These are phyloP conservation scores for Caenorhabditis doughertyi DNA, from an alignment of 2,888 invertebrate genomes.

Conservation along the genomic window DNA sequence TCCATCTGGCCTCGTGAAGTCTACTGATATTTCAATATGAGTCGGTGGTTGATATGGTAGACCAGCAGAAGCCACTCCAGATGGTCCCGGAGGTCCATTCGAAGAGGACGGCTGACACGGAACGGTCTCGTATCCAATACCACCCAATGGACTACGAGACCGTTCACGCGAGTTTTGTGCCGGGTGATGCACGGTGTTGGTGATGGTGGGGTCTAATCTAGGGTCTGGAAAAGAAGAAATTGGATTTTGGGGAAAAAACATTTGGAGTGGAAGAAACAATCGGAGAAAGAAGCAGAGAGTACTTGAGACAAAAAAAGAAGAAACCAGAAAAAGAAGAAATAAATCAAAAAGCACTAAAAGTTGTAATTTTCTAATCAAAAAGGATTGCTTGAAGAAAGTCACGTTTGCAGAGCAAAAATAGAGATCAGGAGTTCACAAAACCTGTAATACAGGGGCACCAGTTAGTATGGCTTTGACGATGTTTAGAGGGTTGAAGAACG, in stretches of 20 bases:
- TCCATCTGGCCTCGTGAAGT: conserved; percentile 81
- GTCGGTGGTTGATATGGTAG: conserved; percentile 56
- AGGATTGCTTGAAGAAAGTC: too few species aligned
- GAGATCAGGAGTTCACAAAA: too few species aligned
- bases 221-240: neutral
- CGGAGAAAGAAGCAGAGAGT: neutral
- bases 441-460: too few species aligned
- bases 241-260: neutral
- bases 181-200: conserved; percentile 19
- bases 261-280: neutral
- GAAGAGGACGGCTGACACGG: conserved; percentile 59
- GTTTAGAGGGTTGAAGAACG: too few species aligned
- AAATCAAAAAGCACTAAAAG: too few species aligned
- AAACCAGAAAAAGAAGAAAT: neutral
- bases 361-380: neutral
- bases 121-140: conserved; percentile 56
- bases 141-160: conserved; percentile 59
- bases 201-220: conserved; percentile 1
- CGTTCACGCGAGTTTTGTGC: conserved; percentile 37
- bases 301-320: neutral
- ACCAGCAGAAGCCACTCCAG: neutral
- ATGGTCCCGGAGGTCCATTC: conserved; percentile 13
- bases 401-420: too few species aligned
- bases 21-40: conserved; percentile 76
- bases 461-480: too few species aligned